These are phyloP conservation scores for Stegastes partitus DNA, from an alignment of 2,113 vertebrate species.

Conservation along the genomic window DNA sequence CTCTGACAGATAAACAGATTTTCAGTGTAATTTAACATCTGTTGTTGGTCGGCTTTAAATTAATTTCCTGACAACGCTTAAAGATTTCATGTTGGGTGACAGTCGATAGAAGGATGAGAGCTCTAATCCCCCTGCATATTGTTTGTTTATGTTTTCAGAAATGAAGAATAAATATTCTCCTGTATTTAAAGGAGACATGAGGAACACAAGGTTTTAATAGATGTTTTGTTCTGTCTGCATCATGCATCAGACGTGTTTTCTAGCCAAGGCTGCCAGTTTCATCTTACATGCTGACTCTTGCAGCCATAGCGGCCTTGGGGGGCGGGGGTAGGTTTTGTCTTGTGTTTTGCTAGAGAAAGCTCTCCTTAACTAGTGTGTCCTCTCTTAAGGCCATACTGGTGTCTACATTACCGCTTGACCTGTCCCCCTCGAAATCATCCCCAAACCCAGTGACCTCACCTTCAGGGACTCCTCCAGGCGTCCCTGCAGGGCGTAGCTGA, in stretches of 20 bases:
- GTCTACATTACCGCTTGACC: not conserved
- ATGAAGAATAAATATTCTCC: not conserved
- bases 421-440: not conserved
- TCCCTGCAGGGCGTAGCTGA: conserved; percentile 86
- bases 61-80: not conserved
- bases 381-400: not conserved
- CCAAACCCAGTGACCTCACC: conserved; percentile 51
- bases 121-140: not conserved
- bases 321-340: not conserved
- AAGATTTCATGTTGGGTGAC: no score
- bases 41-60: not conserved
- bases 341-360: not conserved
- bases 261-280: not conserved
- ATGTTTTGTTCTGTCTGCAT: not conserved
- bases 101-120: not conserved
- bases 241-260: not conserved
- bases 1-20: not conserved
- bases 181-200: no score
- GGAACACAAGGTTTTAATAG: no score
- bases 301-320: not conserved
- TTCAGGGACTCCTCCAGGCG: conserved; percentile 87
- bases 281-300: not conserved
- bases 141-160: not conserved
- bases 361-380: not conserved
- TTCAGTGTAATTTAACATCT: not conserved